Base-by-base conservation (phyloP, 2,888 invertebrate species). In the Xestia xanthographa region DNA sequence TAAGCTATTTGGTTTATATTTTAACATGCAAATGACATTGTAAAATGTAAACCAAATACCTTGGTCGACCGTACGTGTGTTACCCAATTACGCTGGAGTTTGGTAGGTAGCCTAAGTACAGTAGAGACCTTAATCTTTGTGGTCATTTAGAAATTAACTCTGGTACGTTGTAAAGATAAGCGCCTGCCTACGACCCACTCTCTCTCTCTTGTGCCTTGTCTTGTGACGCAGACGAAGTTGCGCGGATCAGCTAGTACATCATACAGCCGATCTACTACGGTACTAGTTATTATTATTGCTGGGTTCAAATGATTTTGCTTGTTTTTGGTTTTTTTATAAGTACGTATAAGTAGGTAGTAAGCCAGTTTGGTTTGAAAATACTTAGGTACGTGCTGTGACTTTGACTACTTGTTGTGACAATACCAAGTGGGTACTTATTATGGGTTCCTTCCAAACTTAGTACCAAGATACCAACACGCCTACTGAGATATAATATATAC, bases 371-470 rank as follows among this genome's bases (percentile, higher is more conserved):
- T 56, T 56, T 48, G 41, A 20, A 65, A 77, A 63, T 65, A n/a
- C n/a, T n/a, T n/a, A 71, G 20, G 20, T 58, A 22, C 12, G 2
- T 14, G 5, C 45, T 45, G 2, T 62, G 66, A 78, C 50, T 66
- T 53, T 73, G 22, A 22, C 29, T 29, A 26, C 45, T 74, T 75
- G n/a, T 48, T 67, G n/a, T n/a, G n/a, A n/a, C n/a, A n/a, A n/a
- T n/a, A n/a, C n/a, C 34, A 20, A 69, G 29, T 26, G 29, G 5
- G 20, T 22, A 45, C 1, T 69, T 67, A 17, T n/a, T 78, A 79
- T 73, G 79, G 65, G 17, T 75, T 79, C 50, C 20, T 69, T 45
- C 26, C 17, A 79, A 75, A 66, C 38, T 75, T n/a, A 73, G 22
- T 50, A 26, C 29, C 22, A 58, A 29, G 8, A 29, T 45, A 63